Evolutionary conservation across 1,140 invertebrate genomes (phyloP), one percentile per base, ranked within the genome.

Genomic region (Zaprionus lachaisei): DNA sequence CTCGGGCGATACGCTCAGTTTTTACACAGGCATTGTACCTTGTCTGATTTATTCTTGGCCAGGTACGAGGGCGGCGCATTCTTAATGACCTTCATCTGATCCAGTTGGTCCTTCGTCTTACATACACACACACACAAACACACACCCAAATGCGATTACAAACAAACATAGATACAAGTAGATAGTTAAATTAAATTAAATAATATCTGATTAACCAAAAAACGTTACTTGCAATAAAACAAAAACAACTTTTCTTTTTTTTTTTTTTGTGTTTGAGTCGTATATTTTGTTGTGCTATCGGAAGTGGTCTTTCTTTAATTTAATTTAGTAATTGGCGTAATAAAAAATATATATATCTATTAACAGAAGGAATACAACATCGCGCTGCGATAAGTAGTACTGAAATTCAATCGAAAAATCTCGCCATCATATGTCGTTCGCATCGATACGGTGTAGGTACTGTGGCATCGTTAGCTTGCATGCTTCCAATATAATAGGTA

Each of bases 11-110:
- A 20, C 31, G 31, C 34, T 41, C 28, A 38, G 15, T n/a, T 4
- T n/a, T 4, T 34, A 64, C 41, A n/a, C 41, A 38, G 28, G n/a
- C 14, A 37, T 44, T 38, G 24, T 94, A 97, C 97, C 97, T 98
- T 97, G 86, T 96, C 96, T 7, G 97, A 97, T 93, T 96, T 97
- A 85, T 95, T 97, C 95, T 96, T 97, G 93, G 95, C 95, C 93
- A 96, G 93, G 94, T 97, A 95, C 82, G 96, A 97, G 24, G 97
- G 96, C 79, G 96, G 96, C 61, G 96, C 96, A 94, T 96, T 95
- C 92, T 96, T 95, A 71, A 97, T 94, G 82, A 95, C 94, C 92
- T 96, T 94, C 94, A 97, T 95, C 87, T 96, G 94, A 91, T 95
- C 95, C 93, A 97, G 95, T 94, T 97, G 97, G 75, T 95, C 92